Evolutionary conservation across 2,797 vertebrate species (phyloP).

Genomic region (Acrossocheilus wenchowensis): DNA sequence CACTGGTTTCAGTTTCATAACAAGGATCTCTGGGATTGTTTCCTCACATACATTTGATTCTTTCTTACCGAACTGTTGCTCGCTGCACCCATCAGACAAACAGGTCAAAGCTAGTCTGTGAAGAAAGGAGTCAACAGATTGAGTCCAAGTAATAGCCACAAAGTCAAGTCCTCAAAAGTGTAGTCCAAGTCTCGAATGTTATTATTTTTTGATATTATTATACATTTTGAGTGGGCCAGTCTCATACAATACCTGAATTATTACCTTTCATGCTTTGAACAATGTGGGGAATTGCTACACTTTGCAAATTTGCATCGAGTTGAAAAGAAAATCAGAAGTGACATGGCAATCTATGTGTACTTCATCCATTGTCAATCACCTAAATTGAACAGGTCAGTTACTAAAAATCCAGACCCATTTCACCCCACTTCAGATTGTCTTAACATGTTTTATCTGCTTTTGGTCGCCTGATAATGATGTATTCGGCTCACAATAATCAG

Average conservation of each 20-base stretch:
- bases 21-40: not conserved
- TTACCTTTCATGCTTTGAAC: slow-evolving; percentile 17
- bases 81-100: not conserved
- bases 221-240: not conserved
- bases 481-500: slow-evolving; percentile 14
- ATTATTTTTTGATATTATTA: not conserved
- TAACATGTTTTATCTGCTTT: slow-evolving; percentile 20
- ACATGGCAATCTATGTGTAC: not conserved
- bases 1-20: not conserved
- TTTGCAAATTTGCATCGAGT: not conserved
- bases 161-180: not conserved
- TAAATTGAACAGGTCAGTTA: slow-evolving; percentile 6
- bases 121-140: not conserved
- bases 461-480: slow-evolving; percentile 31
- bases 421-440: not conserved
- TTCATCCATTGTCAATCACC: slow-evolving; percentile 11
- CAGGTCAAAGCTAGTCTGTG: not conserved
- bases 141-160: not conserved
- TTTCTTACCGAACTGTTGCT: not conserved
- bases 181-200: not conserved
- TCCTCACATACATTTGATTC: not conserved
- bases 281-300: not conserved
- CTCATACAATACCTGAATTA: not conserved
- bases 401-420: slow-evolving; percentile 5
- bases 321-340: not conserved